Conservation (phyloP, 2,113 vertebrate genomes). For the Alectura lathami region DNA sequence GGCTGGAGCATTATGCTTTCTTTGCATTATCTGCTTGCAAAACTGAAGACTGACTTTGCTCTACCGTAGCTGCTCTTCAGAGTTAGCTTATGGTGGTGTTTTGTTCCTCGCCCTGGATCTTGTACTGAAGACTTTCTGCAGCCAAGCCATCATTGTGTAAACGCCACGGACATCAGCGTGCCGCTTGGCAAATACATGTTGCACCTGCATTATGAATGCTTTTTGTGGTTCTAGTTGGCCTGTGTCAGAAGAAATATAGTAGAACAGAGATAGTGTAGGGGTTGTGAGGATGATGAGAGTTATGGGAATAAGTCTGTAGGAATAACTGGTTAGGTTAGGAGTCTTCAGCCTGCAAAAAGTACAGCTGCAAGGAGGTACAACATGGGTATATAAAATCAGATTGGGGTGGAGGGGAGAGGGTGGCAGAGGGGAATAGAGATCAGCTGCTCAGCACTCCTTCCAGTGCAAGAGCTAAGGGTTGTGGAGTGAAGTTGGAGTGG, state of each 20-base stretch:
- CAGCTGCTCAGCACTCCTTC: neutral
- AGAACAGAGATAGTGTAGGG: neutral
- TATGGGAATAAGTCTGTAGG: neutral
- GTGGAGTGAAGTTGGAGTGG: neutral
- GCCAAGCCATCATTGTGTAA: neutral
- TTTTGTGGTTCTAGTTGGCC: neutral
- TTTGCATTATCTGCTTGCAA: neutral
- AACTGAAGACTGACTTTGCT: neutral
- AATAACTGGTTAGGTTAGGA: neutral
- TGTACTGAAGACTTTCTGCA: neutral
- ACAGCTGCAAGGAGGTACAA: neutral
- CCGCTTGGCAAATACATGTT: neutral
- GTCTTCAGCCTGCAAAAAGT: neutral
- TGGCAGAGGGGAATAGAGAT: neutral
- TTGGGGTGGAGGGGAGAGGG: no score
- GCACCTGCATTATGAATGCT: neutral
- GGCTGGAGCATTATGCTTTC: neutral
- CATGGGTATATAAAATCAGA: neutral
- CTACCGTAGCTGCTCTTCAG: accelerated
- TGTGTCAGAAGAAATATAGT: neutral
- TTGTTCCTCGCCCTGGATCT: neutral
- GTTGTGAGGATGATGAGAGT: neutral
- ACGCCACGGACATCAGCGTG: neutral
- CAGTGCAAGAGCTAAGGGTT: neutral
- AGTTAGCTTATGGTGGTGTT: neutral